These are phyloP conservation scores for Rhincodon typus DNA, from an alignment of 2,797 vertebrate genomes.

Conservation along the genomic window DNA sequence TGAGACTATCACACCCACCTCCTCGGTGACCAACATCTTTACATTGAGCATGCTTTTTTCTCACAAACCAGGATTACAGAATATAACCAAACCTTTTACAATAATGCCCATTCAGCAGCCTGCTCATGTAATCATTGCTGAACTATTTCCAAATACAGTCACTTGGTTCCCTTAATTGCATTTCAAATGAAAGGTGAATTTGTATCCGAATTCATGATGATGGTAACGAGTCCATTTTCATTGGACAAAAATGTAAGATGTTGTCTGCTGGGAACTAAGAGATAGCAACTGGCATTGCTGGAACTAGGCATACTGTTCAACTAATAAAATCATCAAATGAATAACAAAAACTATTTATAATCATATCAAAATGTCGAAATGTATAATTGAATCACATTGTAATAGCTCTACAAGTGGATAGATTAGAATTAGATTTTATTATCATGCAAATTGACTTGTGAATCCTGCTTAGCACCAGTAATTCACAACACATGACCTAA, in stretches of 20 bases:
- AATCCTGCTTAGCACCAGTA: background rate
- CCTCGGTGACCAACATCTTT: background rate
- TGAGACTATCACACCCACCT: background rate
- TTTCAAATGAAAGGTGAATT: background rate
- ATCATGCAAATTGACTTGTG: background rate
- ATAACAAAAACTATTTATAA: background rate
- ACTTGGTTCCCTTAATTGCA: background rate
- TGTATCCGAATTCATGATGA: background rate
- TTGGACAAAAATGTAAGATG: background rate
- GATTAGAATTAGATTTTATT: background rate
- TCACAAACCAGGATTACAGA: background rate
- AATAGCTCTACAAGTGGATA: background rate
- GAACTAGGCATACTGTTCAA: background rate
- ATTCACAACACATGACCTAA: background rate
- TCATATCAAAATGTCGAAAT: background rate
- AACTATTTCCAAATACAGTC: background rate
- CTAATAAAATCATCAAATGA: background rate
- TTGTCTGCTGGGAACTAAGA: background rate
- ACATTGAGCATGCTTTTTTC: background rate
- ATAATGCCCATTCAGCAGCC: background rate
- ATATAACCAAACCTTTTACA: background rate
- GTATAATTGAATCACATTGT: background rate
- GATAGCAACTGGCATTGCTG: background rate
- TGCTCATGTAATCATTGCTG: background rate
- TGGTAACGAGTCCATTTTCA: background rate